Evolutionary conservation across 2,113 vertebrate species (phyloP).

Genomic region (Callopanchax toddi): DNA sequence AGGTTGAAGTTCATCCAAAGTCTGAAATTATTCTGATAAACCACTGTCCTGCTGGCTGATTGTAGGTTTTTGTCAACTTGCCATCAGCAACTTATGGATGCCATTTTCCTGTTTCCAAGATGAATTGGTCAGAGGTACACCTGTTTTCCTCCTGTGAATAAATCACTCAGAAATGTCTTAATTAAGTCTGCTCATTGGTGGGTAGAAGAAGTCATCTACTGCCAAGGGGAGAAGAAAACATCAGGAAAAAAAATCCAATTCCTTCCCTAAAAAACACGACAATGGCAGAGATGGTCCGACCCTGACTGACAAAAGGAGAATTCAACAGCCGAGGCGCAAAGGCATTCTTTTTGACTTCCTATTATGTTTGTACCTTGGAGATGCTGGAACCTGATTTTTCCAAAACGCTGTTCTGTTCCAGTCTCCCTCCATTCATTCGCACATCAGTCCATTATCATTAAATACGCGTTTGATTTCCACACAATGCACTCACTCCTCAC

Average conservation of each 20-base stretch:
- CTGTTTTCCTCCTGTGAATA: conserved; percentile 67
- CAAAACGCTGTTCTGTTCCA: conserved; percentile 54
- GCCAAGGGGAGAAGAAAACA: conserved; percentile 28
- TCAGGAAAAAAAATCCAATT: conserved; percentile 69
- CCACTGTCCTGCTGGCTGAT: conserved; percentile 39
- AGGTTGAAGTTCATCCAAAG: conserved; percentile 34
- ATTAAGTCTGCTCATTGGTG: conserved; percentile 68
- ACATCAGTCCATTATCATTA: conserved; percentile 75
- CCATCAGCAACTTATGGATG: conserved; percentile 48
- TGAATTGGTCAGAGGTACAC: conserved; percentile 63
- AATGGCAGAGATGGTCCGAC: conserved; percentile 64
- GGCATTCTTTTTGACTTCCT: conserved; percentile 75
- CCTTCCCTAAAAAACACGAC: conserved; percentile 69
- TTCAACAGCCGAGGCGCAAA: conserved; percentile 70
- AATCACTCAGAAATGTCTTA: conserved; percentile 73
- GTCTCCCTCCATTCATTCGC: conserved; percentile 63
- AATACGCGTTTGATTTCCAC: conserved; percentile 75
- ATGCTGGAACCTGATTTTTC: conserved; percentile 72
- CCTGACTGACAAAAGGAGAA: conserved; percentile 71
- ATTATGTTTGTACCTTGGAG: conserved; percentile 77
- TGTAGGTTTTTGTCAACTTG: conserved; percentile 51
- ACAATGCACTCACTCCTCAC: conserved; percentile 57
- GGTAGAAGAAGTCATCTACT: conserved; percentile 37
- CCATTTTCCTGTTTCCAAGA: conserved; percentile 57
- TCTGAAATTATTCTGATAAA: conserved; percentile 35